A percentile compares a stretch with the other conserved stretches of the same genome.
Evolutionary conservation across 2,113 vertebrate genomes (phyloP).

Genomic region (Montifringilla adamsi): DNA sequence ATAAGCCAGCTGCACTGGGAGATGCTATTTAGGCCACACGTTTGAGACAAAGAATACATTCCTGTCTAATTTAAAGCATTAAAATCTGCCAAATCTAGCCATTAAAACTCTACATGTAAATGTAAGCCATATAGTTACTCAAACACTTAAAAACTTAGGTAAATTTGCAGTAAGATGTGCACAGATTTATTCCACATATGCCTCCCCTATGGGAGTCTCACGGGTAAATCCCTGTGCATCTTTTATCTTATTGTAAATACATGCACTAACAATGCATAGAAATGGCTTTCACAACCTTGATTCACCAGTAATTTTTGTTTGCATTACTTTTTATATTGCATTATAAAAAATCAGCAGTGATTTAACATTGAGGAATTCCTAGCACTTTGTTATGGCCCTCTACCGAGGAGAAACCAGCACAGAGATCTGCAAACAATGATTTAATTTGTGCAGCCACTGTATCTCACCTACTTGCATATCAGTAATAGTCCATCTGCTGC

Average conservation of each 20-base stretch:
- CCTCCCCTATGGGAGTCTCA: slow-evolving; percentile 11
- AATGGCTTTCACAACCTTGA: neutral
- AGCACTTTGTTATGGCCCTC: neutral
- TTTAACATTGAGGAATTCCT: slow-evolving; percentile 3
- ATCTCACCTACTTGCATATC: slow-evolving; percentile 34
- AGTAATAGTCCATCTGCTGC: slow-evolving; percentile 58
- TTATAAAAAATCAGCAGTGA: neutral
- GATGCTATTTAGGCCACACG: neutral
- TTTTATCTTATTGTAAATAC: slow-evolving; percentile 26
- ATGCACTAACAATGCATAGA: neutral
- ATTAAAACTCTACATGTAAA: slow-evolving; percentile 2
- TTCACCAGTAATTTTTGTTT: neutral
- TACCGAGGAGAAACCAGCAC: neutral
- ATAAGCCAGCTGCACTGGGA: neutral
- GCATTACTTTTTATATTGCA: neutral
- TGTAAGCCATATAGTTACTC: neutral
- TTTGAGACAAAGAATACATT: slow-evolving; percentile 12
- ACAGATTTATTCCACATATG: slow-evolving; percentile 40
- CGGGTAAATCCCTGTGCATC: neutral
- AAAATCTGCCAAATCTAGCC: neutral
- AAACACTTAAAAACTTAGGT: slow-evolving; percentile 22
- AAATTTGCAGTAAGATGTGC: slow-evolving; percentile 29
- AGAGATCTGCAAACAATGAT: slow-evolving; percentile 19
- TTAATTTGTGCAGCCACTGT: slow-evolving; percentile 17
- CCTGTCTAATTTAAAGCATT: slow-evolving; percentile 4